Conservation (phyloP, 2,113 vertebrate species). For the Seriola quinqueradiata region DNA sequence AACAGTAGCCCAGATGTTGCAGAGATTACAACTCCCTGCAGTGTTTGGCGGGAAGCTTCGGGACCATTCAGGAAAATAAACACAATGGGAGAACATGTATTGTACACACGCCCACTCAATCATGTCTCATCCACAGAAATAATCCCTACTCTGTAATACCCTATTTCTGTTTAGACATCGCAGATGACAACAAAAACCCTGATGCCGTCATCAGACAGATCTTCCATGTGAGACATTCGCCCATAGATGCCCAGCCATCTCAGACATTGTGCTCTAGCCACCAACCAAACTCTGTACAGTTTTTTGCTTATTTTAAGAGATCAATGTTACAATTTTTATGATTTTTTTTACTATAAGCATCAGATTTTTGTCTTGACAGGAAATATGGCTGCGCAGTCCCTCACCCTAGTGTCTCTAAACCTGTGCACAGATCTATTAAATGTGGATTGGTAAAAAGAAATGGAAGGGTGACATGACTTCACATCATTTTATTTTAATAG, state of each 20-base stretch:
- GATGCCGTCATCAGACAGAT: not conserved
- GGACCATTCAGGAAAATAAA: conserved; percentile 67
- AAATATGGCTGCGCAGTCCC: no score
- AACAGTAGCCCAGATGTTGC: conserved; percentile 75
- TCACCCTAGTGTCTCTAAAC: no score
- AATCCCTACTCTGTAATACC: not conserved
- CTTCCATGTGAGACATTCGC: not conserved
- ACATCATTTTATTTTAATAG: conserved; percentile 78
- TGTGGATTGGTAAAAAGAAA: not conserved
- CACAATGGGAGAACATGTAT: conserved; percentile 27
- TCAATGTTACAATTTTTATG: no score
- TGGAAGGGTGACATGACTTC: not conserved
- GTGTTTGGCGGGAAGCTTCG: not conserved
- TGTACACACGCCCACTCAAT: not conserved
- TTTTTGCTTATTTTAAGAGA: no score
- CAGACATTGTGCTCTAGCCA: no score
- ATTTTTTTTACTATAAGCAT: no score
- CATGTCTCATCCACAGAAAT: not conserved
- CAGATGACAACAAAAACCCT: not conserved
- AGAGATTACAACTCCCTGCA: conserved; percentile 64
- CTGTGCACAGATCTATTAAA: not conserved
- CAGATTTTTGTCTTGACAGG: no score
- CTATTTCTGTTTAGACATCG: not conserved
- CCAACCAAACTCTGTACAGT: no score
- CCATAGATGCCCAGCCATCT: no score